Conservation (phyloP, 2,888 invertebrate genomes). For the Epistrophe grossulariae region DNA sequence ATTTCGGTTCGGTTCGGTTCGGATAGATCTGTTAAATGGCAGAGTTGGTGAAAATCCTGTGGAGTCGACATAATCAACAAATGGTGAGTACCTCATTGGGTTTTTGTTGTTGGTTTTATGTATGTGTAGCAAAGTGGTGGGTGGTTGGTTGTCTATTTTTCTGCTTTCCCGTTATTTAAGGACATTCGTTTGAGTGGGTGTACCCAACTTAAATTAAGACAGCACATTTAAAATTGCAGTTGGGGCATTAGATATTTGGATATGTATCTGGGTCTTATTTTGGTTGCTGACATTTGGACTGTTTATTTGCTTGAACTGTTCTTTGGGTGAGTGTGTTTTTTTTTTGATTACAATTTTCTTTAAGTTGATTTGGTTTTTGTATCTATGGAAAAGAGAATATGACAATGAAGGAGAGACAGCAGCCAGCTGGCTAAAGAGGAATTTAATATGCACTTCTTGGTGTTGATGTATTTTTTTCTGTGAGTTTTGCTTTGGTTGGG, state of each 20-base stretch:
- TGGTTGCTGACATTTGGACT: neutral
- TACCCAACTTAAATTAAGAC: neutral
- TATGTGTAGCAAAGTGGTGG: conserved; percentile 44
- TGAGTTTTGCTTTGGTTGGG: conserved; percentile 40
- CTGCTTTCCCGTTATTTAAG: conserved; percentile 23
- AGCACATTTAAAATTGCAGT: neutral
- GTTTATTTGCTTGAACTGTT: neutral
- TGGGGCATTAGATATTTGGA: neutral
- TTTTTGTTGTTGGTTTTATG: conserved; percentile 24
- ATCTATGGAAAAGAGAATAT: neutral
- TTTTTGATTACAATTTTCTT: conserved; percentile 9
- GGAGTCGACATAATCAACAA: conserved; percentile 63
- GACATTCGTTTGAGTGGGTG: conserved; percentile 30
- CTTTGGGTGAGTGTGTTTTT: neutral
- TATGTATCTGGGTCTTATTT: neutral
- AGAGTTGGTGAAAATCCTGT: conserved; percentile 73
- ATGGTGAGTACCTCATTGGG: conserved; percentile 64
- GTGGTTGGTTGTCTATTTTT: conserved; percentile 19
- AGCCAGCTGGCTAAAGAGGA: conserved; percentile 13
- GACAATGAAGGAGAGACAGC: neutral
- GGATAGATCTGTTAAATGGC: conserved; percentile 54
- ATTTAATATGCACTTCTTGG: neutral
- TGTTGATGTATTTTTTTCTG: conserved; percentile 1
- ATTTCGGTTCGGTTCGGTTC: conserved; percentile 3
- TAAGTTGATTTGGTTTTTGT: neutral